Evolutionary conservation across 2,888 invertebrate species (phyloP), one percentile per base, ranked within the genome.

Genomic region (Oligia fasciuncula): DNA sequence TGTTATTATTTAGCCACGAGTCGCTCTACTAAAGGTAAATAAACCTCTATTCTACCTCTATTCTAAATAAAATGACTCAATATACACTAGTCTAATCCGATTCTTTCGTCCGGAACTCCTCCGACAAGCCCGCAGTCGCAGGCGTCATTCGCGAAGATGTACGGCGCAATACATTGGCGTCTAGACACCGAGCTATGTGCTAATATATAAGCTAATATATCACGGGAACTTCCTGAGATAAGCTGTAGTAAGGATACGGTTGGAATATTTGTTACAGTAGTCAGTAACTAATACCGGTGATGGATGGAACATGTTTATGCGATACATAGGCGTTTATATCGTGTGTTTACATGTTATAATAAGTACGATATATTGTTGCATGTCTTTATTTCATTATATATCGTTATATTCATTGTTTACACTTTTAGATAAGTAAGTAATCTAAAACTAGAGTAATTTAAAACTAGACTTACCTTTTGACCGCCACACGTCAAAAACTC

Each of bases 151-250:
- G n/a, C 29, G 66, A 77, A 80, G 80, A 85, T 46, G 66, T 63
- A 87, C 66, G 69, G 77, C 29, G 66, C 80, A 75, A 79, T 87
- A 72, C 76, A 66, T 84, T 19, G 76, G 54, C 49, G 84, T 87
- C 85, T 87, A 85, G 87, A 85, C 87, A 60, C 66, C 6, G 51
- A 66, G 80, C 87, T 84, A 66, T 84, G 80, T 73, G 60, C 71
- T 87, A 84, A 87, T 77, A 79, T 87, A 77, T 76, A 23, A 69
- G 72, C 29, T 66, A 14, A 67, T 79, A 75, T 74, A 79, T 85
- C 85, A 87, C 74, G 49, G 19, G 13, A 40, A 43, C 65, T 66
- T 19, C 29, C 17, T 11, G 17, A 66, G 66, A 67, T 65, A 73
- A 62, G 9, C 78, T 69, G 4, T 57, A 71, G n/a, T 29, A 4